phyloP scores from a whole-genome alignment of 2,113 vertebrate genomes.

The Azemiops feae region DNA sequence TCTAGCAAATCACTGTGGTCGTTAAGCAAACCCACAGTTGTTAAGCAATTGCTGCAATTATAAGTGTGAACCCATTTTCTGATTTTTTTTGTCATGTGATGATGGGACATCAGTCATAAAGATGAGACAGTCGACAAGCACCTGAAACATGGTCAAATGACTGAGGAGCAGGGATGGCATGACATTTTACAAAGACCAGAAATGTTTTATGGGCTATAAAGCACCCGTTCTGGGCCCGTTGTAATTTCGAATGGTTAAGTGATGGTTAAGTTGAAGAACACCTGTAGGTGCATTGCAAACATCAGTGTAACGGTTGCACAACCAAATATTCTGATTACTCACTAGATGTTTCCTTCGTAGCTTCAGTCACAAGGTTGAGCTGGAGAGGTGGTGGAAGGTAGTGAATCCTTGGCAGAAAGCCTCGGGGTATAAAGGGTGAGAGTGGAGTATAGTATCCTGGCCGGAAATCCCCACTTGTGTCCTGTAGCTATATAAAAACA shows the following conservation, averaged over 20 bases:
- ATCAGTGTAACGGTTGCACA: neutral
- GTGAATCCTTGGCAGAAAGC: constrained; percentile 66
- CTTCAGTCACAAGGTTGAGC: constrained; percentile 55
- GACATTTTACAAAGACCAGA: neutral
- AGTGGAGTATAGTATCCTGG: constrained; percentile 59
- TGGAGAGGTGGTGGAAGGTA: constrained; percentile 60
- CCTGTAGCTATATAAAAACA: constrained; percentile 58
- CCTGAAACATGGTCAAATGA: neutral
- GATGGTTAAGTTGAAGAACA: neutral
- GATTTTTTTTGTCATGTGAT: neutral
- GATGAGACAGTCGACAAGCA: neutral
- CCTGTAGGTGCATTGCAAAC: neutral
- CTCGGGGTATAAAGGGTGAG: constrained; percentile 60
- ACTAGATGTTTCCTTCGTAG: constrained; percentile 60
- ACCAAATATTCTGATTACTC: constrained; percentile 35
- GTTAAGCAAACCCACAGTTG: neutral
- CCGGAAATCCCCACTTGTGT: constrained; percentile 61
- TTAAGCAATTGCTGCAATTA: neutral
- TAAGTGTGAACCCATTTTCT: neutral
- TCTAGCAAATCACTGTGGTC: neutral
- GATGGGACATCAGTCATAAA: neutral
- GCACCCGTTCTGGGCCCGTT: neutral
- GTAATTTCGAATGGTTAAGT: neutral
- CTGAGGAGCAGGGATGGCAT: neutral
- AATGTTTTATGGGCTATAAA: neutral